Percentiles rank a stretch among this genome's conserved stretches.
Conservation (phyloP, 2,797 vertebrate genomes). For the Acridotheres tristis region DNA sequence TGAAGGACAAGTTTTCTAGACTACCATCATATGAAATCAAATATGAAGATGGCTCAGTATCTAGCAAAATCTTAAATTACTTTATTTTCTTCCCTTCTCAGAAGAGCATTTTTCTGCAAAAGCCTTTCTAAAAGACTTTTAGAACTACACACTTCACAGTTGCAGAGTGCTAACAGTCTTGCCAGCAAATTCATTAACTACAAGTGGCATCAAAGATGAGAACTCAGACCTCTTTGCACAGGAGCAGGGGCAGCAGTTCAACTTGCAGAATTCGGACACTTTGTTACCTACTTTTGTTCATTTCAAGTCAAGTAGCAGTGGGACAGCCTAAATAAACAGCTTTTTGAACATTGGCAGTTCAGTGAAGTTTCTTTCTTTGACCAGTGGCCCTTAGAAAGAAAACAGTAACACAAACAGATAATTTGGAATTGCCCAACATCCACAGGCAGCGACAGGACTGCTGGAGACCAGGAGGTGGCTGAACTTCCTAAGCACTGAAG, state of each 20-base stretch:
- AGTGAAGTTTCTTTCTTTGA: conserved; percentile 1
- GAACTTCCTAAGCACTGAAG: neutral
- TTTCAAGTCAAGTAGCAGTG: neutral
- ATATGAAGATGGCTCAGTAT: neutral
- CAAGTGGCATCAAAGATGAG: neutral
- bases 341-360: neutral
- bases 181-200: neutral
- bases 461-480: neutral
- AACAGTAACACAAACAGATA: neutral
- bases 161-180: neutral
- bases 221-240: neutral
- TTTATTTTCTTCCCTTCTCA: neutral
- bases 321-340: neutral
- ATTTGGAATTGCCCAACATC: neutral
- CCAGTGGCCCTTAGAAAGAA: neutral
- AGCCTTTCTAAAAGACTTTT: neutral
- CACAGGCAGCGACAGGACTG: neutral
- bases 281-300: neutral
- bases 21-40: neutral
- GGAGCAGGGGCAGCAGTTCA: neutral
- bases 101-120: neutral
- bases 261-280: neutral
- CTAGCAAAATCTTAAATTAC: neutral
- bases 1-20: neutral
- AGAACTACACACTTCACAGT: neutral